A percentile compares a stretch with the other conserved stretches of the same genome.
Evolutionary conservation across 2,888 invertebrate genomes (phyloP).

Genomic region (Plagodis pulveraria): DNA sequence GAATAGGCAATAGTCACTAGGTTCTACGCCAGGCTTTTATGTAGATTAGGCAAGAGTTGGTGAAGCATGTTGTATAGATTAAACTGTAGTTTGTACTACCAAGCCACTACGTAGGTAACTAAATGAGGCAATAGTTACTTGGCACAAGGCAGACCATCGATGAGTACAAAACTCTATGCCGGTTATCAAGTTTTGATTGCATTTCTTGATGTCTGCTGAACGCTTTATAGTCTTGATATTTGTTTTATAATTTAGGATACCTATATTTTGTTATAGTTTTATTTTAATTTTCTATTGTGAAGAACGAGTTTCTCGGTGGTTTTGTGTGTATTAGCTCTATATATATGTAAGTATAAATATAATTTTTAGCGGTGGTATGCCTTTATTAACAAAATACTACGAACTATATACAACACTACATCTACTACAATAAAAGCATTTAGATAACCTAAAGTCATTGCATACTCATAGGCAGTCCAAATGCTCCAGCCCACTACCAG

Average conservation of each 20-base stretch:
- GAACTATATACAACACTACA: too few species aligned
- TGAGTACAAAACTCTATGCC: constrained; percentile 21
- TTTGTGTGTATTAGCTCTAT: too few species aligned
- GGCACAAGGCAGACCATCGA: constrained; percentile 12
- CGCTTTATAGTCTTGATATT: constrained; percentile 53
- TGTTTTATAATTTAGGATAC: not conserved
- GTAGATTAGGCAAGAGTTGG: constrained; percentile 7
- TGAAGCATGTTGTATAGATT: constrained; percentile 3
- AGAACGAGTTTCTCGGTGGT: too few species aligned
- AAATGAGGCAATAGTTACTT: constrained; percentile 17
- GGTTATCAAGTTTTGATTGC: constrained; percentile 75
- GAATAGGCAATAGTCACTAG: constrained; percentile 10
- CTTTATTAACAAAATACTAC: too few species aligned
- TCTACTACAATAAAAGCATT: too few species aligned
- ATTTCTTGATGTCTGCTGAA: constrained; percentile 47
- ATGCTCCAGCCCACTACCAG: too few species aligned
- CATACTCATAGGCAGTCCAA: too few species aligned
- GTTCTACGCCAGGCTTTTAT: not conserved
- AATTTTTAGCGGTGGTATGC: too few species aligned
- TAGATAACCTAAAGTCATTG: too few species aligned
- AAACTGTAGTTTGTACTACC: constrained; percentile 8
- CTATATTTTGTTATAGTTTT: not conserved
- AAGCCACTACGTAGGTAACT: constrained; percentile 2
- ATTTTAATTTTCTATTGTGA: too few species aligned
- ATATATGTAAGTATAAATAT: too few species aligned